Base-by-base conservation (phyloP, 1,140 invertebrate species). In the Caenorhabditis brenneri region DNA sequence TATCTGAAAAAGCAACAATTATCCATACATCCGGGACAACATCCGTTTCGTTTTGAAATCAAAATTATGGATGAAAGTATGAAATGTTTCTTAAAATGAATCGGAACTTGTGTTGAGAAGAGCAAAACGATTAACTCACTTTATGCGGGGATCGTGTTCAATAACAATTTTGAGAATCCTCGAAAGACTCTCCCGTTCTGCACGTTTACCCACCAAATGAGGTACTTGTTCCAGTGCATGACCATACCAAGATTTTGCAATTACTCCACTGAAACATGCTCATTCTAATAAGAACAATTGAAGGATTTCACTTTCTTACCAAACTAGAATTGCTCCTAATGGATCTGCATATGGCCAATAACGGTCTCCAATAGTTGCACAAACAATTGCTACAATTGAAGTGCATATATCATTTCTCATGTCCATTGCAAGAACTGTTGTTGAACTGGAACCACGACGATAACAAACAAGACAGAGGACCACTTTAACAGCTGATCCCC, bases 111-210 rank as follows among this genome's bases (percentile, higher is more conserved):
- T 31, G 12, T 78, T 39, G 48, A 33, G 31, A 22, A 12, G 2
- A 42, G 22, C 6, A 42, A 22, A 80, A 80, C n/a, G 4, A 31
- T 19, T n/a, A 33, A 42, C 65, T 83, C 88, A 87, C 46, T 83
- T 81, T 12, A 92, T 88, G 46, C 89, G 80, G 22, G 84, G 80
- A 79, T 90, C 87, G 83, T 92, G 92, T 81, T 92, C 86, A 4
- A 87, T 87, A 2, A 79, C 82, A 83, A 87, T 85, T 29, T 82
- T 69, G 9, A 87, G 42, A 48, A 87, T 87, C 36, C 86, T 51
- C 12, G 58, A 83, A 16, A 87, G 27, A 24, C 46, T 53, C 19
- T 87, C 85, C 19, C 74, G 19, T 60, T 84, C 84, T n/a, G 86
- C 86, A 16, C 82, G 27, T 31, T 36, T 33, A 0, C 60, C 86